Base-by-base conservation (phyloP, 1,140 invertebrate genomes). In the Scaptomyza pallida region DNA sequence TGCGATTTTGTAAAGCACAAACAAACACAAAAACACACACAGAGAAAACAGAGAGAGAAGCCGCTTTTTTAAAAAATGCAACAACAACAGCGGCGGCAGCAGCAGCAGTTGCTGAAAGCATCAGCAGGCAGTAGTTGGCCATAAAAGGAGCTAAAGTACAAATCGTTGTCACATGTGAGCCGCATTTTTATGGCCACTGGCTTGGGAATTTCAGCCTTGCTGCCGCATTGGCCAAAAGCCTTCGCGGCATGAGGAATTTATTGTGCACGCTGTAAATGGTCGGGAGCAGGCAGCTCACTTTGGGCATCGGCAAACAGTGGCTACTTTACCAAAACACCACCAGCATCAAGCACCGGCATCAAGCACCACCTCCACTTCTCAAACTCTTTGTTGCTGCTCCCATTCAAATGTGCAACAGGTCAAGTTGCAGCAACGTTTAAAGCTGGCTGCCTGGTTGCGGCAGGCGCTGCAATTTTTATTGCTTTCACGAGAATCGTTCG, bases 131-230 rank as follows among this genome's bases (percentile, higher is more conserved):
- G 48, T 52, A 51, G 26, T 30, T 30, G 26, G 63, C 89, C 89
- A 88, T 90, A 90, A 90, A 90, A 83, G 89, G 89, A 89, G 85
- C 81, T 69, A 83, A 86, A 89, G 89, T 90, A 90, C 89, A 90
- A 90, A 90, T 90, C 89, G 89, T 90, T 90, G 89, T 90, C 89
- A 90, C 89, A 90, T 90, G 89, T 90, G 89, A 89, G 89, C 75
- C 83, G 89, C 89, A 90, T 90, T 90, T 90, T 90, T 90, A 90
- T 90, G 88, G 85, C 89, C 69, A 69, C 72, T 82, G 74, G 82
- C 89, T 90, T 90, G 89, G 89, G 89, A 90, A 90, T 75, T 71
- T 71, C 41, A 30, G 26, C 6, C 26, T 30, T 70, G 41, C 23
- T 75, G 72, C 64, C 68, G 68, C 64, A 55, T 50, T 68, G 64